Conservation (phyloP, 2,797 vertebrate species). For the Podarcis siculus region DNA sequence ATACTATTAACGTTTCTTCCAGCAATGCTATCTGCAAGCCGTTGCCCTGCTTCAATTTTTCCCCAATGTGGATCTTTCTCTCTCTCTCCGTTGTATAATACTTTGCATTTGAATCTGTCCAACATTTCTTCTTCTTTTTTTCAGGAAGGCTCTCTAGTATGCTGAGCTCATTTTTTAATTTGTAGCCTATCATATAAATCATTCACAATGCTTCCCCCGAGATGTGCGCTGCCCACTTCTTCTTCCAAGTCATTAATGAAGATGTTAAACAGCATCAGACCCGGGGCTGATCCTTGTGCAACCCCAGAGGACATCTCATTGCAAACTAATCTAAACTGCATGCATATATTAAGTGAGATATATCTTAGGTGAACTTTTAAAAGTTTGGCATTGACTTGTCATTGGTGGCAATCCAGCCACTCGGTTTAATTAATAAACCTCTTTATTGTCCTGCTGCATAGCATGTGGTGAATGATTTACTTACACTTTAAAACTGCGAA, state of each 20-base stretch:
- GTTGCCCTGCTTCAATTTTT: background rate
- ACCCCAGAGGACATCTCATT: background rate
- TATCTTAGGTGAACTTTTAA: slow-evolving; percentile 2
- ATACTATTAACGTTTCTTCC: background rate
- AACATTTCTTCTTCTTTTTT: background rate
- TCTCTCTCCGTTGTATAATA: background rate
- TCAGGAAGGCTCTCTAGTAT: background rate
- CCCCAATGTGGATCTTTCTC: background rate
- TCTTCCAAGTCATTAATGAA: slow-evolving; percentile 14
- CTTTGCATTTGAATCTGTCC: background rate
- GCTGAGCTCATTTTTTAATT: background rate
- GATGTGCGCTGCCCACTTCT: background rate
- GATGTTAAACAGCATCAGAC: slow-evolving; percentile 10
- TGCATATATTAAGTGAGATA: background rate
- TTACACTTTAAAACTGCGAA: background rate
- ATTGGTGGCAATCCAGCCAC: background rate
- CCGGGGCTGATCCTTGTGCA: background rate
- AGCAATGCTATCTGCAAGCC: background rate
- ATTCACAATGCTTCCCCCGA: background rate
- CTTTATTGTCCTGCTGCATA: background rate
- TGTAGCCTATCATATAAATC: background rate
- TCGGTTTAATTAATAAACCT: background rate
- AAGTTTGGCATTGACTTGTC: background rate
- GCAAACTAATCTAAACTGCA: slow-evolving; percentile 9
- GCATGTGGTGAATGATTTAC: background rate